These are phyloP conservation scores for Mya arenaria DNA, from an alignment of 1,140 invertebrate genomes.

Conservation along the genomic window DNA sequence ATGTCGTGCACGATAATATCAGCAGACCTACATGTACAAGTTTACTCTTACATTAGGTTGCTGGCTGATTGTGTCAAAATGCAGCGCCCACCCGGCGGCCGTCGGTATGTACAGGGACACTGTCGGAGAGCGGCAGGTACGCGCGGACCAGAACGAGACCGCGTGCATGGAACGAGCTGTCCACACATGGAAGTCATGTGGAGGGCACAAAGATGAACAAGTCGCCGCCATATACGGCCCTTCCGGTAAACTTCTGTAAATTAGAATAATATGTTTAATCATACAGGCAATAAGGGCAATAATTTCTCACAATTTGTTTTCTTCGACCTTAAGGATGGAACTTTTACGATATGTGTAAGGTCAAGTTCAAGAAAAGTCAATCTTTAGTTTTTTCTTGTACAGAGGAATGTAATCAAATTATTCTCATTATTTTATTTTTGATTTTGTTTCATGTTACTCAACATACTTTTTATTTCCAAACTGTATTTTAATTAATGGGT, in stretches of 20 bases:
- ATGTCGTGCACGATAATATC: too few species aligned
- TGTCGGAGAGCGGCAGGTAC: slow-evolving; percentile 40
- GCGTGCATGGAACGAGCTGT: slow-evolving; percentile 57
- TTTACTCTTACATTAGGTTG: too few species aligned
- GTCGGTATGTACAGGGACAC: slow-evolving; percentile 55
- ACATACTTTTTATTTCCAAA: too few species aligned
- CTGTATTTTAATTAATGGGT: too few species aligned
- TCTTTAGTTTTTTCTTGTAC: neutral
- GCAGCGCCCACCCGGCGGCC: slow-evolving; percentile 24
- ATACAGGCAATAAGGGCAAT: neutral
- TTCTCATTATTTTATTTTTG: neutral
- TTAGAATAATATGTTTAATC: neutral
- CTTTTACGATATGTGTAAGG: neutral
- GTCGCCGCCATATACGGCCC: slow-evolving; percentile 61
- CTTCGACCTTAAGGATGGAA: neutral
- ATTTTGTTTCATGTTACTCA: too few species aligned
- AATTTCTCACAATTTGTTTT: neutral
- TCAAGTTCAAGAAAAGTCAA: neutral
- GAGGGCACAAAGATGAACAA: slow-evolving; percentile 18
- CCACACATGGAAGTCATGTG: slow-evolving; percentile 58
- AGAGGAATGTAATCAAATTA: neutral
- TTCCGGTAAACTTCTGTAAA: slow-evolving; percentile 49
- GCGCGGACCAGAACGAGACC: slow-evolving; percentile 43
- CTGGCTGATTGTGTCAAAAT: slow-evolving; percentile 58
- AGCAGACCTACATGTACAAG: too few species aligned